These are phyloP conservation scores for Meta bourneti DNA, from an alignment of 2,888 invertebrate genomes.

Conservation along the genomic window DNA sequence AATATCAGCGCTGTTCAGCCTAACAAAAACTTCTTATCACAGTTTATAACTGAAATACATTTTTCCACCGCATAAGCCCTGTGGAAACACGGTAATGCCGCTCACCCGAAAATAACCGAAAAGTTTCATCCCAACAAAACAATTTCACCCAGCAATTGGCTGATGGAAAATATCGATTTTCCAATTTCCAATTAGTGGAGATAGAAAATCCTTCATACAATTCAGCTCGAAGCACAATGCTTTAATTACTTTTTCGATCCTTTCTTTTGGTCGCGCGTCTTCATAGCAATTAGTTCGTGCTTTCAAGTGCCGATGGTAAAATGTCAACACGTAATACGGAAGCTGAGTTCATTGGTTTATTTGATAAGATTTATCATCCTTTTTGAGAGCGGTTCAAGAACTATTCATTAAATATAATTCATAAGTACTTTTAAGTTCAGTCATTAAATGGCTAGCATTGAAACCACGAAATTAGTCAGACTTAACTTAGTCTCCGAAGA, in stretches of 20 bases:
- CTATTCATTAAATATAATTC: slow-evolving; percentile 23
- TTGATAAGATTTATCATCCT: slow-evolving; percentile 31
- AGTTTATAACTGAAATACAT: slow-evolving; percentile 20
- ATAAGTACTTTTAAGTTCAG: background rate
- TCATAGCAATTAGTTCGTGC: slow-evolving; percentile 54
- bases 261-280: slow-evolving; percentile 47
- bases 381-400: background rate
- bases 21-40: slow-evolving; percentile 31
- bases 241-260: slow-evolving; percentile 74
- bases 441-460: too few species aligned
- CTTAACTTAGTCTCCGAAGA: too few species aligned
- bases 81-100: slow-evolving; percentile 20
- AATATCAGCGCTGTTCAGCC: background rate
- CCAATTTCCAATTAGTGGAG: slow-evolving; percentile 72
- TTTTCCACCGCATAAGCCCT: slow-evolving; percentile 25
- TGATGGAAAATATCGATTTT: slow-evolving; percentile 73
- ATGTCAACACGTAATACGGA: slow-evolving; percentile 27
- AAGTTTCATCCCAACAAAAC: slow-evolving; percentile 52
- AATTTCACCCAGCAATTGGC: slow-evolving; percentile 38
- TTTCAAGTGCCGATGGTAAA: slow-evolving; percentile 38
- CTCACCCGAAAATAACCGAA: slow-evolving; percentile 21
- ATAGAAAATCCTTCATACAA: slow-evolving; percentile 66
- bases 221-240: slow-evolving; percentile 69
- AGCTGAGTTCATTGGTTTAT: slow-evolving; percentile 26
- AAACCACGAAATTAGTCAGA: too few species aligned